phyloP scores from a whole-genome alignment of 2,113 vertebrate species.

The Sturnus vulgaris region DNA sequence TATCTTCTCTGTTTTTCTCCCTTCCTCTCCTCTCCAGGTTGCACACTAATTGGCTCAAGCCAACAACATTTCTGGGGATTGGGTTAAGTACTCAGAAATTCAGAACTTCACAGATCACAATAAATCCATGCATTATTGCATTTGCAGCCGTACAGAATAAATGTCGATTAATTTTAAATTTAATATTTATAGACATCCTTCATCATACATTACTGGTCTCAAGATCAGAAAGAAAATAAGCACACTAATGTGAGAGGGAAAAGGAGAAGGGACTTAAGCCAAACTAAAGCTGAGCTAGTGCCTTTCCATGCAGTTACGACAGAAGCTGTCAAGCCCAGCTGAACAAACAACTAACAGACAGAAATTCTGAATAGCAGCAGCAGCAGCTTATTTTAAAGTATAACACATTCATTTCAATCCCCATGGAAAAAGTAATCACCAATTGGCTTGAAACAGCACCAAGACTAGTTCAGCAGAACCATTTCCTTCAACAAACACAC shows the following conservation, averaged over 20 bases:
- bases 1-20: background rate
- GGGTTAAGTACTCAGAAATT: background rate
- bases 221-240: conserved; percentile 42
- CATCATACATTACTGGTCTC: background rate
- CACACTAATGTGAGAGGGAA: background rate
- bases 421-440: conserved; percentile 59
- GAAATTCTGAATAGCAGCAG: conserved; percentile 46
- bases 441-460: conserved; percentile 36
- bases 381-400: conserved; percentile 60
- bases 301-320: background rate
- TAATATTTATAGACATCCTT: background rate
- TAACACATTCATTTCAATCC: conserved; percentile 53
- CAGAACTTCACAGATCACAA: background rate
- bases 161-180: background rate
- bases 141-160: background rate
- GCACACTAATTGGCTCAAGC: background rate
- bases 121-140: background rate
- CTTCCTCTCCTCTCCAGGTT: background rate
- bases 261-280: background rate
- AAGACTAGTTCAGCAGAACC: conserved; percentile 56
- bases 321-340: conserved; percentile 56
- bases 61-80: background rate
- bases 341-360: conserved; percentile 62
- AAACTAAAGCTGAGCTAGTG: conserved; percentile 21
- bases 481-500: conserved; percentile 61